A percentile compares a stretch with the other conserved stretches of the same genome.
Conservation (phyloP, 1,140 invertebrate genomes). For the Trichonephila inaurata region DNA sequence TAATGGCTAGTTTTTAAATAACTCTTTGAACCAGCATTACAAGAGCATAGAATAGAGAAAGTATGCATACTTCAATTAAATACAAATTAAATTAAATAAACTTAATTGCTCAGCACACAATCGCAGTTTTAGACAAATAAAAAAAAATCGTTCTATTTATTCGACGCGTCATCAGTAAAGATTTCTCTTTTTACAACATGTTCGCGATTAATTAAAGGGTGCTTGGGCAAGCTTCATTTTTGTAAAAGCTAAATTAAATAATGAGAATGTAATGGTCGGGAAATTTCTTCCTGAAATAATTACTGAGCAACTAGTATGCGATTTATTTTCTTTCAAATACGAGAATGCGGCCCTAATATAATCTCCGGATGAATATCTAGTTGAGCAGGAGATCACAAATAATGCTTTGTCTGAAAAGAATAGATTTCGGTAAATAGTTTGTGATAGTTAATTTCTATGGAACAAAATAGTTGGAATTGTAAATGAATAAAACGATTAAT, state of each 20-base stretch:
- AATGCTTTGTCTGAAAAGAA: no score
- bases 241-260: conserved; percentile 30
- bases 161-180: not conserved
- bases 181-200: not conserved
- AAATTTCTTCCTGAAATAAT: not conserved
- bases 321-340: not conserved
- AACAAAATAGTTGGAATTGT: no score
- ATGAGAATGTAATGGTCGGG: conserved; percentile 2
- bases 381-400: no score
- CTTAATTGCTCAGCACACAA: conserved; percentile 1
- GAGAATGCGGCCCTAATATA: not conserved
- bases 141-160: not conserved
- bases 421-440: no score
- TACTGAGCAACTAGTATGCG: not conserved
- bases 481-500: no score
- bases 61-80: conserved; percentile 16
- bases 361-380: not conserved
- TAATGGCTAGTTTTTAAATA: not conserved
- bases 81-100: conserved; percentile 32
- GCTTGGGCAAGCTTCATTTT: conserved; percentile 3
- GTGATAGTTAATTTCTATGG: no score
- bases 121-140: not conserved
- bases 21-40: not conserved
- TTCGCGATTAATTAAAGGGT: conserved; percentile 21
- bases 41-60: not conserved